These are phyloP conservation scores for Australoheros scitulus DNA, from an alignment of 2,113 vertebrate genomes.

Conservation along the genomic window DNA sequence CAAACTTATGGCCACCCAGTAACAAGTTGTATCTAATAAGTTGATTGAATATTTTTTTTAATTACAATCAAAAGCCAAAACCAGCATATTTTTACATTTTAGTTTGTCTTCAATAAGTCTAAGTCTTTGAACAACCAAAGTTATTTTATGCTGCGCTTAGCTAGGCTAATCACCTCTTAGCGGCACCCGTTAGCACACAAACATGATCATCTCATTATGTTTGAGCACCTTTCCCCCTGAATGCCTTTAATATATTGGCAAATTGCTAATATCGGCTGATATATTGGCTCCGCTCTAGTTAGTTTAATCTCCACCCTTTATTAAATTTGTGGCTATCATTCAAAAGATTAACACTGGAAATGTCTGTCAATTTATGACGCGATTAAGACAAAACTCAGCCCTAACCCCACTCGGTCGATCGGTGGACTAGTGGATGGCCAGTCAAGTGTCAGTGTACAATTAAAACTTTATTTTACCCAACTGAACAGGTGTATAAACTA, in stretches of 20 bases:
- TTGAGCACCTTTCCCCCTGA: background rate
- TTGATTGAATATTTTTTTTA: background rate
- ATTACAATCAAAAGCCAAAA: background rate
- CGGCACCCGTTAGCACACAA: background rate
- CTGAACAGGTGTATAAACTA: background rate
- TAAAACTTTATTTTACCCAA: background rate
- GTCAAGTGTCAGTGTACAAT: background rate
- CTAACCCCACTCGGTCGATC: background rate
- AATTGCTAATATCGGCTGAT: background rate
- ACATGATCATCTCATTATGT: background rate
- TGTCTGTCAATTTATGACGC: too few species aligned
- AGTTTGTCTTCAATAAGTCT: background rate
- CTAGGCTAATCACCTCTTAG: background rate
- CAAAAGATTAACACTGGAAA: background rate
- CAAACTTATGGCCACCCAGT: background rate
- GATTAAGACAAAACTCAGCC: background rate
- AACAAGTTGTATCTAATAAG: background rate
- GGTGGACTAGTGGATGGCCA: background rate
- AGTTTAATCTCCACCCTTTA: background rate
- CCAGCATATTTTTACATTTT: background rate
- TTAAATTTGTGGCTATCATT: background rate
- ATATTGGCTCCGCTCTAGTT: background rate
- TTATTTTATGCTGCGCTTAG: background rate
- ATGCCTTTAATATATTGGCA: too few species aligned
- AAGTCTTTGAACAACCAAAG: background rate